Evolutionary conservation across 2,797 vertebrate genomes (phyloP).

Genomic region (Neopelma chrysocephalum): DNA sequence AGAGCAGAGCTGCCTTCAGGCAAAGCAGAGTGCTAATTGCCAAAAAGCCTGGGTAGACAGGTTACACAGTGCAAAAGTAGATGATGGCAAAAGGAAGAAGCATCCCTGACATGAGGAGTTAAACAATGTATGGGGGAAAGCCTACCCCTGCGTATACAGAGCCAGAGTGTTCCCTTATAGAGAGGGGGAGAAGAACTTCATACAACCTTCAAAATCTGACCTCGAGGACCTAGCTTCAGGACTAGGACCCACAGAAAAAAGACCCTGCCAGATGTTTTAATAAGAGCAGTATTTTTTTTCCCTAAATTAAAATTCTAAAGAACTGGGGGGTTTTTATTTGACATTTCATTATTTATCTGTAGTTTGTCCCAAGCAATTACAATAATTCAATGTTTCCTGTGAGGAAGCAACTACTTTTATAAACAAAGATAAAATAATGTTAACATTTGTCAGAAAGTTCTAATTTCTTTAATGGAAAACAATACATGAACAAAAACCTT

Average conservation of each 20-base stretch:
- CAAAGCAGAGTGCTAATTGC: not conserved
- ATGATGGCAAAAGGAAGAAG: not conserved
- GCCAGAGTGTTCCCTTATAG: not conserved
- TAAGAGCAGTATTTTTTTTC: not conserved
- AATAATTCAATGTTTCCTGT: not conserved
- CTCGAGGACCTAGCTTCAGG: not conserved
- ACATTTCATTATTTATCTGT: not conserved
- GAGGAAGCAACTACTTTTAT: not conserved
- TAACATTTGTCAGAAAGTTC: not conserved
- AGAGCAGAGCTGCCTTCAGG: not conserved
- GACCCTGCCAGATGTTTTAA: rapidly evolving
- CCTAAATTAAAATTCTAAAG: not conserved
- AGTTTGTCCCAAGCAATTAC: not conserved
- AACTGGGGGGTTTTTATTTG: not conserved
- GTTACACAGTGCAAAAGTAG: rapidly evolving
- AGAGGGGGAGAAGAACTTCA: not conserved
- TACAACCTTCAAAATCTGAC: not conserved
- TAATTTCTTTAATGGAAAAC: not conserved
- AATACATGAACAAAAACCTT: not conserved
- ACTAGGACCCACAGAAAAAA: not conserved
- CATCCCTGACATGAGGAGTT: not conserved
- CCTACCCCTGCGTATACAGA: not conserved
- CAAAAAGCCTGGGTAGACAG: not conserved
- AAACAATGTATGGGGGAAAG: not conserved
- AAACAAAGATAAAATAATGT: not conserved